Evolutionary conservation across 2,888 invertebrate species (phyloP), one percentile per base, ranked within the genome.

Genomic region (Aromia moschata): DNA sequence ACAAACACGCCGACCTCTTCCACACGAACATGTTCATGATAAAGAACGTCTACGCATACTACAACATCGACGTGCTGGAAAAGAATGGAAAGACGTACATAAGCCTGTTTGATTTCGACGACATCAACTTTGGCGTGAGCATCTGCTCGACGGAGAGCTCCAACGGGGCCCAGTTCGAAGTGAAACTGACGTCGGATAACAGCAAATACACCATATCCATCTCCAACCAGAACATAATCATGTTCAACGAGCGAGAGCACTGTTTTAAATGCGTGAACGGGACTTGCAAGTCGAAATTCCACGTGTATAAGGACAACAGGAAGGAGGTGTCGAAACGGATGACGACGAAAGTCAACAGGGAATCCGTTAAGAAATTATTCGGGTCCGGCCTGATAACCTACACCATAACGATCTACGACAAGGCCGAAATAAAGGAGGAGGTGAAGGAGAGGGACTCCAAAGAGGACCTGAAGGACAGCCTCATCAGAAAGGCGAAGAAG

Each of bases 301-400:
- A 66, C 43, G 40, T 62, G 12, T 66, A 54, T 47, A 56, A 49
- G 44, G 66, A 64, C 40, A 66, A 66, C 37, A 51, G 61, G 7
- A 66, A 62, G 31, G 66, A 66, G 33, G 62, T 66, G 20, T 63
- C 61, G 7, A 63, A 57, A 38, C 40, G 63, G 12, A 61, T 66
- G 61, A 59, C 66, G 2, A 66, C 66, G n/a, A 63, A 60, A 43
- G 62, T 66, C 11, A 66, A 66, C 56, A 54, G 63, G 11, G 66
- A 66, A 5, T 59, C 61, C 16, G 51, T 66, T 1, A 66, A 64
- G 49, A 66, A 61, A 18, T 46, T 64, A 60, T 64, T 66, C 31
- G 63, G 63, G 17, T 47, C 63, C 7, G 63, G 66, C 2, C 36
- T 56, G 33, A 53, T 66, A 16, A 57, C 66, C 7, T 66, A 66